A percentile compares a stretch with the other conserved stretches of the same genome.
Evolutionary conservation across 2,113 vertebrate species (phyloP).

Genomic region (Pituophis catenifer): DNA sequence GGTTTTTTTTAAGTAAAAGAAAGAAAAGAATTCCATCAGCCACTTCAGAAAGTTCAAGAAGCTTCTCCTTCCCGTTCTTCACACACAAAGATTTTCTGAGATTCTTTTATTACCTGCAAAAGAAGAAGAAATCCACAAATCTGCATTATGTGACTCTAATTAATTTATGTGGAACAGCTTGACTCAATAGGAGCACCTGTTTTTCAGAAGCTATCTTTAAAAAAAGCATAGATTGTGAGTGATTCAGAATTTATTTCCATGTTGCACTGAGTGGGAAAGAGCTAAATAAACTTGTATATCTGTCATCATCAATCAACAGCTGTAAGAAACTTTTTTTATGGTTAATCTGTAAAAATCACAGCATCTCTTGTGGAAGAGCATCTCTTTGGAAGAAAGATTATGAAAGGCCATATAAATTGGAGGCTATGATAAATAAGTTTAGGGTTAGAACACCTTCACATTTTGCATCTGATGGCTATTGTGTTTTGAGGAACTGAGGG

Average conservation of each 20-base stretch:
- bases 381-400: background rate
- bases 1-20: background rate
- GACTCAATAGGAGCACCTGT: slow-evolving; percentile 38
- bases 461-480: background rate
- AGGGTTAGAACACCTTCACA: background rate
- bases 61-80: background rate
- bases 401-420: background rate
- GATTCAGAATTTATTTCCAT: slow-evolving; percentile 29
- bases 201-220: slow-evolving; percentile 19
- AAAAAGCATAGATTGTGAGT: slow-evolving; percentile 34
- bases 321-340: background rate
- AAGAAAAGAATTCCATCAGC: background rate
- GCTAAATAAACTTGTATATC: background rate
- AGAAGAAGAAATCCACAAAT: background rate
- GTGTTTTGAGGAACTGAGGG: background rate
- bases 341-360: background rate
- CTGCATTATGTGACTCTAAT: slow-evolving; percentile 4
- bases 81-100: background rate
- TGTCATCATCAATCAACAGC: background rate
- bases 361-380: background rate
- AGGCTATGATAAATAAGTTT: background rate
- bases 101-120: background rate
- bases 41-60: background rate
- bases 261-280: background rate
- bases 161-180: slow-evolving; percentile 25